Conservation (phyloP, 2,113 vertebrate species). For the Lonchura striata region DNA sequence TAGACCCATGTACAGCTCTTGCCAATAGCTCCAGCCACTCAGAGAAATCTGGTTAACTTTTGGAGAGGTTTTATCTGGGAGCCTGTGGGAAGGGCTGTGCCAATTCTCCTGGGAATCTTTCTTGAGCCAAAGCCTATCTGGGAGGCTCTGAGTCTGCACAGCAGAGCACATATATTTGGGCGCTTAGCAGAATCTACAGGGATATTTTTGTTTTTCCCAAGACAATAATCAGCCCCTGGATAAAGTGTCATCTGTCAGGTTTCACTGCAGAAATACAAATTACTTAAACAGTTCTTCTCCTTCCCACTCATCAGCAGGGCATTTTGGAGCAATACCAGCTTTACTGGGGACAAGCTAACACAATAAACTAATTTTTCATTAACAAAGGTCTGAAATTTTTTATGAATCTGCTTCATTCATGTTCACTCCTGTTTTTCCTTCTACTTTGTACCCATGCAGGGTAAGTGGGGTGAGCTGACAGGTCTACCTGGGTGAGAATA, state of each 20-base stretch:
- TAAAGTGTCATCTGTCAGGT: not conserved
- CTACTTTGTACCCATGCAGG: not conserved
- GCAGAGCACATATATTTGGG: not conserved
- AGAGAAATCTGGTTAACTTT: not conserved
- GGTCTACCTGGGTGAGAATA: not conserved
- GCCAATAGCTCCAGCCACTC: not conserved
- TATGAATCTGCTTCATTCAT: not conserved
- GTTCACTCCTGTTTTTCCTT: not conserved
- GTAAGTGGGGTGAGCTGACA: not conserved
- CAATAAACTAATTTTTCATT: conserved; percentile 12
- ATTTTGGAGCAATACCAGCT: not conserved
- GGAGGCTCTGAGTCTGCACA: not conserved
- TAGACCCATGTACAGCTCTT: accelerated
- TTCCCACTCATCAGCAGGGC: not conserved
- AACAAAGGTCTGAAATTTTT: not conserved
- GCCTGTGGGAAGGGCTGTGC: not conserved
- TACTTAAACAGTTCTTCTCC: not conserved
- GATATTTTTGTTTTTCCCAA: not conserved
- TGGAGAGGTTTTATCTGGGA: not conserved
- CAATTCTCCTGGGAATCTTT: not conserved
- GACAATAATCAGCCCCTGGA: not conserved
- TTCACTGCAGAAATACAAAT: not conserved
- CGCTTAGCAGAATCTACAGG: not conserved
- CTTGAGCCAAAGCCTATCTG: not conserved
- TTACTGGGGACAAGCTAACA: not conserved